Base-by-base conservation (phyloP, 2,888 invertebrate species). In the Pharmacophagus antenor region DNA sequence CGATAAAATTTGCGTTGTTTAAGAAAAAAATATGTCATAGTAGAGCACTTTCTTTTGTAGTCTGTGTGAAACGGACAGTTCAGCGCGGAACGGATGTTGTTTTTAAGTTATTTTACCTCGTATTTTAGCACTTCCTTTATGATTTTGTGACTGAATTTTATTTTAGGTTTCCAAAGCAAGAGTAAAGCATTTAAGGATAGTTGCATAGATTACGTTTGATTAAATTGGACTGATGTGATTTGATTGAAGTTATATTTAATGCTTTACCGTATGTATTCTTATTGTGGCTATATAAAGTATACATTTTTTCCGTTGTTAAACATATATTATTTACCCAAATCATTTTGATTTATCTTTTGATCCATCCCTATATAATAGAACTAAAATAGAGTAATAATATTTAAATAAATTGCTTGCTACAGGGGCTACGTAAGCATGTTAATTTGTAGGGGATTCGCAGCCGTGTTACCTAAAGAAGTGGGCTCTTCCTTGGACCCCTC, bases 61-160 rank as follows among this genome's bases (percentile, higher is more conserved):
- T 56, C 20, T 15, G n/a, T 20, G 2, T 15, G 20, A 18, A 12
- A 1, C 56, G 18, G 56, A 23, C 41, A 42, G 56, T 18, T 23
- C n/a, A 8, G 22, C 4, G 12, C 17, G 23, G 49, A 49, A 56
- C 23, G 49, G 56, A 56, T 42, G 41, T 49, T 25, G 48, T 37
- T 20, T 49, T 25, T 37, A 18, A 49, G n/a, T 22, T 17, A 17
- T 25, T 48, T 23, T 48, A 23, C 21, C 44, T 17, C 12, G 22
- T 37, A 48, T 41, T 56, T 56, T 56, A 48, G 48, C 56, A 56
- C 37, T 56, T 56, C 56, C 56, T 56, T 41, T 37, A 56, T 18
- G 47, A 18, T 48, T 54, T 42, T 42, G 17, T 17, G 1, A 4
- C 17, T 17, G 6, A 42, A 4, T 6, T 3, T 17, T 42, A 42